These are phyloP conservation scores for Pegoplata infirma DNA, from an alignment of 2,888 invertebrate genomes.

Conservation along the genomic window DNA sequence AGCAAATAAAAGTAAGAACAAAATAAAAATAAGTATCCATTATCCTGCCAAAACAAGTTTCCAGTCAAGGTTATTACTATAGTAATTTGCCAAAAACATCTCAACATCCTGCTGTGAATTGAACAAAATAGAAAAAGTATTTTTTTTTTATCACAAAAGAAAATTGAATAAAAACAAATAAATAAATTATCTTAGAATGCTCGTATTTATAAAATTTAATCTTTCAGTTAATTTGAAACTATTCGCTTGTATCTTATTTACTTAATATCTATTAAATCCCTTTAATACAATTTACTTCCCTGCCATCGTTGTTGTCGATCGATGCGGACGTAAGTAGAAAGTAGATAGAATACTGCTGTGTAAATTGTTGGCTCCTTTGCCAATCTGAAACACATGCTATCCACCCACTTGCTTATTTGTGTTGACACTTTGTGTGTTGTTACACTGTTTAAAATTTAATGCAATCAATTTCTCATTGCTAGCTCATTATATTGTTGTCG, in stretches of 20 bases:
- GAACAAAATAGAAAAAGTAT: too few species aligned
- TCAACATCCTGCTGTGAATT: background rate
- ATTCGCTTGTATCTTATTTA: background rate
- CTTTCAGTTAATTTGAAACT: constrained; percentile 28
- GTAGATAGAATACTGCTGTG: too few species aligned
- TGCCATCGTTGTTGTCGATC: constrained; percentile 43
- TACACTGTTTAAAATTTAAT: constrained; percentile 45
- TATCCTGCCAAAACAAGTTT: constrained; percentile 31
- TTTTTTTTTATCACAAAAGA: too few species aligned
- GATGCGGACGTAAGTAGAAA: constrained; percentile 47
- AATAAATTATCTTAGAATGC: background rate
- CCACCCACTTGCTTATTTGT: constrained; percentile 33
- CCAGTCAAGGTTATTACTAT: constrained; percentile 32
- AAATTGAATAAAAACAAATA: too few species aligned
- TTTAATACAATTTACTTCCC: constrained; percentile 39
- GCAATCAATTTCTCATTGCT: constrained; percentile 54
- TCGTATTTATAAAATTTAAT: constrained; percentile 17
- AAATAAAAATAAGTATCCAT: background rate
- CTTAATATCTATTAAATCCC: constrained; percentile 35
- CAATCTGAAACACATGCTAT: background rate
- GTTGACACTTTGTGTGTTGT: constrained; percentile 27
- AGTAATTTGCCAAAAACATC: constrained; percentile 21
- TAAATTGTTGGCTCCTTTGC: constrained; percentile 25
- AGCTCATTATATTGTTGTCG: constrained; percentile 48
- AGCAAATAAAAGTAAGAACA: too few species aligned